Evolutionary conservation across 1,140 invertebrate genomes (phyloP), one percentile per base, ranked within the genome.

Genomic region (Dryas iulia): DNA sequence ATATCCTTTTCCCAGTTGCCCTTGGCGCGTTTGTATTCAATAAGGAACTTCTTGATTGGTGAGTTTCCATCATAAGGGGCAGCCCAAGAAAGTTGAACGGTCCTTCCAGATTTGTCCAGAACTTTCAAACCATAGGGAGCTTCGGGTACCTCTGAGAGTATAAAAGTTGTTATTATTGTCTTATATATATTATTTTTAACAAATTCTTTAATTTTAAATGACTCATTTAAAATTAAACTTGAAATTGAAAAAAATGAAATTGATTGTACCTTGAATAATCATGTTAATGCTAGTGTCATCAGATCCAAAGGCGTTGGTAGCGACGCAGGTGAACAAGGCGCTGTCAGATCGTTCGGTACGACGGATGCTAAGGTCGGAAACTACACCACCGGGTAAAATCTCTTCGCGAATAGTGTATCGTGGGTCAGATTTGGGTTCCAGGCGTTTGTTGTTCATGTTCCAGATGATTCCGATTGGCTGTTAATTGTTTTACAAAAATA

Each of bases 281-380:
- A 99, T 95, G 84, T 98, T 98, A 82, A 98, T 98, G 83, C 96
- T 98, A 12, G 98, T 98, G 78, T 98, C 97, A 86, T 99, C 98
- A 74, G 96, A 97, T 18, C 98, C 98, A 87, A 98, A 98, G 21
- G 97, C 96, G 91, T 99, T 99, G 3, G 97, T 97, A 0, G 98
- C 98, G 5, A 97, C 96, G 82, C 98, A 99, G 25, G 97, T 98
- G 84, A 98, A 99, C 2, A 98, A 92, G 12, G 97, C 98, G 0
- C 98, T 98, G 86, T 99, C 98, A 54, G 95, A 95, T 83, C 97
- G 93, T 92, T 98, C 97, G 26, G 97, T 97, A 76, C 96, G 93
- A 83, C 97, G 96, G 69, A 98, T 97, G 73, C 97, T 97, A 25
- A 98, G 92, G 77, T 97, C 97, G 23, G 97, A 98, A 69, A 97